Base-by-base conservation (phyloP, 2,888 invertebrate genomes). In the Epistrophella euchroma region DNA sequence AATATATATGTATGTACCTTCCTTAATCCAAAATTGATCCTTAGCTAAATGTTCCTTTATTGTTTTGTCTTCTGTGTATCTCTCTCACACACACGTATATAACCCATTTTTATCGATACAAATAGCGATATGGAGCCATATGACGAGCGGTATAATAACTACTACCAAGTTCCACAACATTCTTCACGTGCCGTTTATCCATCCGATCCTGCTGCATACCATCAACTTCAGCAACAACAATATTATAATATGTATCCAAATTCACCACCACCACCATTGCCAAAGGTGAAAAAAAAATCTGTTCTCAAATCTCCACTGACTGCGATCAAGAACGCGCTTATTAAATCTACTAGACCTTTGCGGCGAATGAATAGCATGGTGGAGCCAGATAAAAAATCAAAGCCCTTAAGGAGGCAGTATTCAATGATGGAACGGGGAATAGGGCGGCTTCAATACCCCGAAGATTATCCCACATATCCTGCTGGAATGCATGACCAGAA, bases 341-440 rank as follows among this genome's bases (percentile, higher is more conserved):
- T 92, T 3, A 92, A 92, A 84, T 88, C 91, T 1, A 93, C 92
- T 2, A 90, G 92, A 2, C 92, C 92, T 0, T 77, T 92, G 73
- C 89, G 92, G 2, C 90, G 93, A 17, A 93, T 93, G 91, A 92
- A 91, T 50, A 92, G 93, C 81, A 91, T 92, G 92, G 91, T 91
- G 40, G 93, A 93, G 66, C 91, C 91, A 50, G 89, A 89, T 52
- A 91, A 92, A 52, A 89, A 91, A n/a, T 88, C 88, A 5, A 91
- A 90, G 52, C 89, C 90, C 10, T 72, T 93, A 11, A 89, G 91
- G 1, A 90, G 92, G 1, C 93, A 93, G 84, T 91, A 92, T 71
- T 93, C 93, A 15, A 91, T 93, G 92, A 89, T 92, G 88, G 92
- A 93, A 80, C 88, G 91, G 7, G 90, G 91, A 9, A 90, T 91